Base-by-base conservation (phyloP, 2,888 invertebrate species). In the Polydrusus cervinus region DNA sequence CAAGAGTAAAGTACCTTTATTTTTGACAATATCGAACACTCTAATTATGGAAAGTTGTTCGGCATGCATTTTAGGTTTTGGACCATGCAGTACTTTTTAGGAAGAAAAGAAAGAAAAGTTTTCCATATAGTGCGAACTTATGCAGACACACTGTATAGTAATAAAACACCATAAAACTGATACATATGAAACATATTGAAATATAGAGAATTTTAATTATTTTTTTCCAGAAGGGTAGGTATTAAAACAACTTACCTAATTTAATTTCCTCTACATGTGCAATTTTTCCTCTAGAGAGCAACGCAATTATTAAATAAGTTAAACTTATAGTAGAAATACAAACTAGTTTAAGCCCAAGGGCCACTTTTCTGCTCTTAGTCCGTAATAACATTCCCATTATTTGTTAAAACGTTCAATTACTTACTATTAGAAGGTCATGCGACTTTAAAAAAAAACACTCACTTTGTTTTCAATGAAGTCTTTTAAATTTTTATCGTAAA, bases 341-440 rank as follows among this genome's bases (percentile, higher is more conserved):
- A 67, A 84, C 71, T 77, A 86, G 81, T 80, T 83, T 86, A 74
- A 86, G 79, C 55, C 81, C 81, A 62, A 86, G 78, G 67, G 84
- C 83, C 40, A 84, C 78, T 73, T 76, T 71, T 77, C 78, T 79
- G 79, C 82, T 83, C 82, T 81, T 85, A 84, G 85, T 85, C 85
- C 86, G 83, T 78, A 84, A 80, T 71, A 84, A 78, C 83, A 85
- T 85, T 79, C 81, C 84, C 85, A 86, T 85, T 77, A 77, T 80
- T 79, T 79, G 51, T 57, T 60, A 51, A 71, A 49, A 53, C 16
- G 55, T 38, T 34, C 20, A n/a, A n/a, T n/a, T 51, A 66, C 38
- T 16, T 69, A 77, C 25, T 25, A 25, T 57, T 55, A 61, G 40
- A 49, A n/a, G 60, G 18, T 57, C 70, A 62, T 62, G 20, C 20